Percentiles rank a stretch among this genome's conserved stretches.
phyloP scores from a whole-genome alignment of 2,113 vertebrate genomes.

The Miniopterus natalensis region DNA sequence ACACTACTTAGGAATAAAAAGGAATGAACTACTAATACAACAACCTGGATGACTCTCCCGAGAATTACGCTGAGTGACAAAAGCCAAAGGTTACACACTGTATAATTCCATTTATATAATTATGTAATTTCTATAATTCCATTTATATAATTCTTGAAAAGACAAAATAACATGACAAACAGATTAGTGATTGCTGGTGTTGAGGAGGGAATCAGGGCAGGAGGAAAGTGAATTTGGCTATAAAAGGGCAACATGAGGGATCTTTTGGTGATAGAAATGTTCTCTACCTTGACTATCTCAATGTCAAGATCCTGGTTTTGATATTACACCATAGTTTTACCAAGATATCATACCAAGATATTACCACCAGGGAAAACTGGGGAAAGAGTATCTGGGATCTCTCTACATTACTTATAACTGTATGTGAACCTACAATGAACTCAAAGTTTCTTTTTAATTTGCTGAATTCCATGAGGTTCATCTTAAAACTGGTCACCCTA shows the following conservation, averaged over 20 bases:
- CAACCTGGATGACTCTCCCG: not conserved
- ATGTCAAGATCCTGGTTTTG: not conserved
- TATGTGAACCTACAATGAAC: not conserved
- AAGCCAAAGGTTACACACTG: not conserved
- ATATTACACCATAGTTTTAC: not conserved
- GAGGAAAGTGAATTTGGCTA: not conserved
- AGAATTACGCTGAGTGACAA: not conserved
- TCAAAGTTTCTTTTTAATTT: slow-evolving; percentile 11
- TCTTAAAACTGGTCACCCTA: not conserved
- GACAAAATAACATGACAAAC: not conserved
- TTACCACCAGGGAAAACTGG: not conserved
- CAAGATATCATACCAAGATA: not conserved
- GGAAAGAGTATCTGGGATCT: not conserved
- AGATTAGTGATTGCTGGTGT: not conserved
- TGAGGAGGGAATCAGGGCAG: not conserved
- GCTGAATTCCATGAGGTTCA: not conserved
- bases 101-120: not conserved
- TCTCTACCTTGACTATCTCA: not conserved
- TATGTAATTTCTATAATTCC: not conserved
- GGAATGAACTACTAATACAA: not conserved
- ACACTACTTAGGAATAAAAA: slow-evolving; percentile 22
- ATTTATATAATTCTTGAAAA: not conserved
- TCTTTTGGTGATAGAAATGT: not conserved
- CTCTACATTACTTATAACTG: not conserved
- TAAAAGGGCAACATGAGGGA: not conserved